phyloP scores from a whole-genome alignment of 1,140 invertebrate species.

The Spodoptera frugiperda region DNA sequence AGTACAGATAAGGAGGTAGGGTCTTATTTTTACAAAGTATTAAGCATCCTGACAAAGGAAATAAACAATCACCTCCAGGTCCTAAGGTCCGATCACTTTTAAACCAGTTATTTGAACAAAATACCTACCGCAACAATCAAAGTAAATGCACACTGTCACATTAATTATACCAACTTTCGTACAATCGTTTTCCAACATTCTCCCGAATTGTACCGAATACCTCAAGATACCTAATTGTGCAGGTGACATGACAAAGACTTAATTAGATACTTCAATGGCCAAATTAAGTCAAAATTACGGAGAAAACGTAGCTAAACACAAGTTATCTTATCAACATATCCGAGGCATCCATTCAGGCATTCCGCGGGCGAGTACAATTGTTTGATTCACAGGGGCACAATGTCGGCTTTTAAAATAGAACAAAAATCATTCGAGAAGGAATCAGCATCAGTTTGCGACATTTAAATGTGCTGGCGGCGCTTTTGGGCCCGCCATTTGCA shows the following conservation, averaged over 20 bases:
- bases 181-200: slow-evolving; percentile 1
- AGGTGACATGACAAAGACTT: slow-evolving; percentile 25
- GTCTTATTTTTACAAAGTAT: too few species aligned
- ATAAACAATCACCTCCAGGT: not conserved
- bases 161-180: not conserved
- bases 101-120: slow-evolving; percentile 1
- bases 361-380: slow-evolving; percentile 40
- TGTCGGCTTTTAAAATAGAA: slow-evolving; percentile 72
- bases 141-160: not conserved
- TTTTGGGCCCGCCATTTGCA: slow-evolving; percentile 78
- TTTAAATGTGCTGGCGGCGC: slow-evolving; percentile 80
- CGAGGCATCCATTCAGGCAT: slow-evolving; percentile 34
- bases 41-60: not conserved
- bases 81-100: not conserved
- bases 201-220: not conserved
- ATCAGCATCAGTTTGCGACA: slow-evolving; percentile 74
- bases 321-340: slow-evolving; percentile 43
- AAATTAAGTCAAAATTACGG: slow-evolving; percentile 20
- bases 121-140: not conserved
- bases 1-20: too few species aligned
- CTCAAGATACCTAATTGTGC: not conserved
- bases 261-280: slow-evolving; percentile 35
- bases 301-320: slow-evolving; percentile 12
- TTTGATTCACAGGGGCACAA: slow-evolving; percentile 51
- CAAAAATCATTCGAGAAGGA: slow-evolving; percentile 73